These are phyloP conservation scores for Macroramphosus scolopax DNA, from an alignment of 2,797 vertebrate genomes.

Conservation along the genomic window DNA sequence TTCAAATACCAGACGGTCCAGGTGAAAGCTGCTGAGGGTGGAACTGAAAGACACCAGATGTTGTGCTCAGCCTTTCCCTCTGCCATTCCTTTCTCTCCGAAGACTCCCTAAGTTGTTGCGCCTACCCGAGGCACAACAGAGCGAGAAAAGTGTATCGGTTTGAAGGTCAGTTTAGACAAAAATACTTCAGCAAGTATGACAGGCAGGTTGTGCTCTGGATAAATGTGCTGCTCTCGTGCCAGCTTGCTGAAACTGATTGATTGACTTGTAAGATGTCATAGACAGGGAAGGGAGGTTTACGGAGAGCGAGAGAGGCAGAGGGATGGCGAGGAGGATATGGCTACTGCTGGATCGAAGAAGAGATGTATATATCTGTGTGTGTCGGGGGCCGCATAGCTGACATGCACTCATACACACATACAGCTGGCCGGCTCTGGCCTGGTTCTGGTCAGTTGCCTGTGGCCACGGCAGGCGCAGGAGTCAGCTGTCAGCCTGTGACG, in stretches of 20 bases:
- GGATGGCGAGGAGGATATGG: slow-evolving; percentile 58
- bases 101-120: slow-evolving; percentile 55
- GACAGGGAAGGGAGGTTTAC: slow-evolving; percentile 63
- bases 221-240: slow-evolving; percentile 79
- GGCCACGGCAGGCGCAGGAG: slow-evolving; percentile 81
- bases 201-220: slow-evolving; percentile 75
- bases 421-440: slow-evolving; percentile 69
- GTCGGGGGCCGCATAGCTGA: slow-evolving; percentile 29
- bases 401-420: slow-evolving; percentile 60
- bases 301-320: slow-evolving; percentile 41
- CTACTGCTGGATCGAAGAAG: slow-evolving; percentile 50
- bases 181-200: slow-evolving; percentile 76
- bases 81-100: slow-evolving; percentile 42
- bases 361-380: slow-evolving; percentile 18
- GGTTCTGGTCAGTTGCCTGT: slow-evolving; percentile 86
- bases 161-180: slow-evolving; percentile 81
- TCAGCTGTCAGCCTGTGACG: slow-evolving; percentile 89
- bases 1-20: slow-evolving; percentile 51
- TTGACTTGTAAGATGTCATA: slow-evolving; percentile 87
- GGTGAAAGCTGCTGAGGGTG: slow-evolving; percentile 55
- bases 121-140: slow-evolving; percentile 63
- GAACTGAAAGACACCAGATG: slow-evolving; percentile 71
- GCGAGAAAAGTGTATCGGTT: slow-evolving; percentile 66
- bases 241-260: slow-evolving; percentile 77
- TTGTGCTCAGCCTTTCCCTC: slow-evolving; percentile 39